A percentile compares a stretch with the other conserved stretches of the same genome.
phyloP scores from a whole-genome alignment of 2,888 invertebrate species.

The Tricholauxania praeusta region DNA sequence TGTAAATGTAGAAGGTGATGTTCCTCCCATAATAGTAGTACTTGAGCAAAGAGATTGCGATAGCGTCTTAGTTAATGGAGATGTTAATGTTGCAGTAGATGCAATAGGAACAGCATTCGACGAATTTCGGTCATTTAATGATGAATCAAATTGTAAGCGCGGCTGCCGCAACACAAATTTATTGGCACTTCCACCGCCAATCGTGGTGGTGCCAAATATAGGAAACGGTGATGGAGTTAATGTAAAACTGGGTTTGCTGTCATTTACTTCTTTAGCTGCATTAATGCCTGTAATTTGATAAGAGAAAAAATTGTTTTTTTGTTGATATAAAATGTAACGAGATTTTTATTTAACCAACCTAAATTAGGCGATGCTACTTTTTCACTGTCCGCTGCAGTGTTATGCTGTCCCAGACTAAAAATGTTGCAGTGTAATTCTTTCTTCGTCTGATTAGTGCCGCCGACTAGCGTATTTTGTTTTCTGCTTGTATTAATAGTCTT shows the following conservation, averaged over 20 bases:
- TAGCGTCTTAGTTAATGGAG: constrained; percentile 32
- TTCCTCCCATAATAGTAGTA: not conserved
- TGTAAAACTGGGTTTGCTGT: constrained; percentile 19
- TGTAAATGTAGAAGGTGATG: constrained; percentile 3
- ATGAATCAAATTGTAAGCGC: constrained; percentile 62
- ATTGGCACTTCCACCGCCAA: constrained; percentile 42
- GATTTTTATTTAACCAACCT: constrained; percentile 28
- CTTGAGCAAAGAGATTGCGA: constrained; percentile 23
- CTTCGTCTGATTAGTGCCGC: constrained; percentile 36
- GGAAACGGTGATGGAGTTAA: constrained; percentile 24
- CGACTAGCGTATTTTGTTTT: constrained; percentile 9
- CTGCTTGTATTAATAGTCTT: constrained; percentile 21
- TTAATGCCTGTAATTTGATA: constrained; percentile 41
- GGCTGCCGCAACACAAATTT: constrained; percentile 64
- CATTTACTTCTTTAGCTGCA: constrained; percentile 41
- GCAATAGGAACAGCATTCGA: not conserved
- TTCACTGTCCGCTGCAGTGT: not conserved
- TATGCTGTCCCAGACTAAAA: constrained; percentile 51
- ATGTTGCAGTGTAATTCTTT: constrained; percentile 53
- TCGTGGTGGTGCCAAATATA: constrained; percentile 36
- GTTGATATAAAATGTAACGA: not conserved
- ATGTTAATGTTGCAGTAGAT: constrained; percentile 16
- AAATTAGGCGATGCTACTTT: constrained; percentile 28
- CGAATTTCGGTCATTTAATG: constrained; percentile 46
- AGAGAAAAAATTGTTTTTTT: not conserved